Evolutionary conservation across 2,797 vertebrate genomes (phyloP).

Genomic region (Coranthus polyacanthus): DNA sequence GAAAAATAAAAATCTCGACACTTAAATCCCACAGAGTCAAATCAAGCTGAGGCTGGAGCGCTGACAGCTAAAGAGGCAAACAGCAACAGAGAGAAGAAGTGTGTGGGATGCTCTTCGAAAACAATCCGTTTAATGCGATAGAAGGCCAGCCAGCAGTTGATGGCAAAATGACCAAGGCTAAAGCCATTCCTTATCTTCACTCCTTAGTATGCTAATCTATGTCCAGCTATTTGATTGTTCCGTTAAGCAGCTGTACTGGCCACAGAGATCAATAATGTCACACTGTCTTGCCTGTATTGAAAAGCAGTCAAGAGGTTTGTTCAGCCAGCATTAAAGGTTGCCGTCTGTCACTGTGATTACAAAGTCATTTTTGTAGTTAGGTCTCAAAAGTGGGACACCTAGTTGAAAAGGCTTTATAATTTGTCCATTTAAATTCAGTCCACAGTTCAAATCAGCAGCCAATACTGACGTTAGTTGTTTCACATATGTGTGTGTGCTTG

Average conservation of each 20-base stretch:
- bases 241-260: conserved; percentile 47
- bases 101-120: conserved; percentile 46
- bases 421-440: conserved; percentile 4
- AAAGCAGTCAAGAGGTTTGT: conserved; percentile 22
- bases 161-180: conserved; percentile 19
- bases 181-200: conserved; percentile 13
- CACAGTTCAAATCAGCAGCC: conserved; percentile 1
- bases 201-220: conserved; percentile 51
- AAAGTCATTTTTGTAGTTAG: conserved; percentile 1
- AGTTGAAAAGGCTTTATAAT: background rate
- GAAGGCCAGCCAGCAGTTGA: conserved; percentile 30
- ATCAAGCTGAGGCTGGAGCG: conserved; percentile 23
- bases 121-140: conserved; percentile 36
- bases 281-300: conserved; percentile 37
- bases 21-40: conserved; percentile 33
- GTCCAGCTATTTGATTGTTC: conserved; percentile 45
- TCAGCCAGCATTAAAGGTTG: conserved; percentile 17
- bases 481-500: conserved; percentile 2
- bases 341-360: conserved; percentile 16
- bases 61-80: conserved; percentile 24
- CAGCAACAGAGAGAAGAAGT: conserved; percentile 10
- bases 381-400: conserved; percentile 4
- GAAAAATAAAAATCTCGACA: conserved; percentile 32
- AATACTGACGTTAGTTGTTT: conserved; percentile 1
- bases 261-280: conserved; percentile 62